Conservation (phyloP, 2,797 vertebrate genomes). For the Hydrocynus forskahlii region DNA sequence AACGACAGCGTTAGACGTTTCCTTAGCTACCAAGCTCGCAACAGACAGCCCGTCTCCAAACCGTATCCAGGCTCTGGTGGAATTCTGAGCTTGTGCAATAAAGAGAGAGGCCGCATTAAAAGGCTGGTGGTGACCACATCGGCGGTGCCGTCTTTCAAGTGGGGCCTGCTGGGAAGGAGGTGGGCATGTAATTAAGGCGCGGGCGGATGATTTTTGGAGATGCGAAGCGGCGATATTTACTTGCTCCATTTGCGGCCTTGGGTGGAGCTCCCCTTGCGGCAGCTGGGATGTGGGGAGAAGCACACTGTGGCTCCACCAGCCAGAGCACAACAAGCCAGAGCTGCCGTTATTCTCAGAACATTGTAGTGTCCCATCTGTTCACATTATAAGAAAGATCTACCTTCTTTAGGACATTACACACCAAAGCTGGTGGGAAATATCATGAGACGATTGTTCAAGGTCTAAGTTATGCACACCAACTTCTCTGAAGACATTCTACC, state of each 20-base stretch:
- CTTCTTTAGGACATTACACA: neutral
- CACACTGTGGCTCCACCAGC: conserved; percentile 21
- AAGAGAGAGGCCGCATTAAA: conserved; percentile 53
- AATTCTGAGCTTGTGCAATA: conserved; percentile 48
- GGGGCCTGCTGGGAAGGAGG: conserved; percentile 55
- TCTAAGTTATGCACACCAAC: neutral
- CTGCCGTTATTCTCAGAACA: conserved; percentile 16
- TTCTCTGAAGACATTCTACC: too few relatives aligned
- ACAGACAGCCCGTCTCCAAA: conserved; percentile 47
- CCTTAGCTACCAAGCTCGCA: conserved; percentile 41
- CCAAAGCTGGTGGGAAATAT: neutral
- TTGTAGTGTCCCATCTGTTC: conserved; percentile 13
- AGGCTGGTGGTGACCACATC: conserved; percentile 38
- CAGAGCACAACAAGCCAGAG: neutral
- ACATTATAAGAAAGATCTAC: neutral
- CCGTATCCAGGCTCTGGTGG: conserved; percentile 38
- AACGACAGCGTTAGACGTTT: conserved; percentile 44
- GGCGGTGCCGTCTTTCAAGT: conserved; percentile 47
- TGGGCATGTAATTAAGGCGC: conserved; percentile 58
- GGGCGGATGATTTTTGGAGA: conserved; percentile 55
- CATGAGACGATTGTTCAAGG: neutral
- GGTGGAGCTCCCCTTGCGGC: conserved; percentile 54
- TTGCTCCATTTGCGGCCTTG: conserved; percentile 52
- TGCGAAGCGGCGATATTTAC: conserved; percentile 55
- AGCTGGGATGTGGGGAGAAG: conserved; percentile 54